phyloP scores from a whole-genome alignment of 2,797 vertebrate genomes.

The Adrianichthys oophorus region DNA sequence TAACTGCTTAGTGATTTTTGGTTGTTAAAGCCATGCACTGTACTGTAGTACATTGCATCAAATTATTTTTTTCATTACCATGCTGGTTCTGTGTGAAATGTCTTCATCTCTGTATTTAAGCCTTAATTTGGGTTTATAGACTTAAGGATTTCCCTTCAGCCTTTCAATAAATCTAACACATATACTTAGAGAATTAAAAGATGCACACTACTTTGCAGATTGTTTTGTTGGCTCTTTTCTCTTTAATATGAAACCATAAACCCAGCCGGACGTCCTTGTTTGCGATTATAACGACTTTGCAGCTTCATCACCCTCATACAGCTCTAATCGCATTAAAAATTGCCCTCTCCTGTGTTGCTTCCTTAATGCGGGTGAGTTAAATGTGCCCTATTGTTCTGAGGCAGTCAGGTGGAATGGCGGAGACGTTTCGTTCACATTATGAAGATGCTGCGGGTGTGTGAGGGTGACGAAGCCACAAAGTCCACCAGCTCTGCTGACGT shows the following conservation, averaged over 20 bases:
- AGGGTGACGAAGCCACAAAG: constrained; percentile 44
- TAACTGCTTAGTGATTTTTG: not conserved
- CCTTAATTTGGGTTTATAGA: constrained; percentile 3
- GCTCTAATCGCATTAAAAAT: constrained; percentile 37
- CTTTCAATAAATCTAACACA: constrained; percentile 15
- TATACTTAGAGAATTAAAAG: constrained; percentile 19
- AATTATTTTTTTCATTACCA: constrained; percentile 2
- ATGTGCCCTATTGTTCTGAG: constrained; percentile 47
- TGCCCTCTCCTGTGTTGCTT: constrained; percentile 32
- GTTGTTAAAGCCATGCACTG: too few species aligned
- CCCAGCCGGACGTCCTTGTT: constrained; percentile 21
- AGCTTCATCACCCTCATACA: constrained; percentile 27
- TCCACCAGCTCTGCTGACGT: constrained; percentile 54
- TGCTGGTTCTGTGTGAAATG: not conserved
- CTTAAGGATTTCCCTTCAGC: constrained; percentile 17
- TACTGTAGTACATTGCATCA: too few species aligned
- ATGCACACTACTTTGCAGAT: constrained; percentile 34
- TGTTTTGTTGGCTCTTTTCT: constrained; percentile 24
- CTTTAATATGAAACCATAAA: constrained; percentile 24
- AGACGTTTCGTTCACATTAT: constrained; percentile 42
- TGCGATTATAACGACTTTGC: constrained; percentile 32
- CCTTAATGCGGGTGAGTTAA: constrained; percentile 16
- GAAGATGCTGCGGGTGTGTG: constrained; percentile 40
- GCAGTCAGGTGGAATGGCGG: constrained; percentile 52
- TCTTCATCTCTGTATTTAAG: constrained; percentile 6